Percentiles rank a stretch among this genome's conserved stretches.
phyloP scores from a whole-genome alignment of 2,113 vertebrate genomes.

The Machaerirhynchus nigripectus region DNA sequence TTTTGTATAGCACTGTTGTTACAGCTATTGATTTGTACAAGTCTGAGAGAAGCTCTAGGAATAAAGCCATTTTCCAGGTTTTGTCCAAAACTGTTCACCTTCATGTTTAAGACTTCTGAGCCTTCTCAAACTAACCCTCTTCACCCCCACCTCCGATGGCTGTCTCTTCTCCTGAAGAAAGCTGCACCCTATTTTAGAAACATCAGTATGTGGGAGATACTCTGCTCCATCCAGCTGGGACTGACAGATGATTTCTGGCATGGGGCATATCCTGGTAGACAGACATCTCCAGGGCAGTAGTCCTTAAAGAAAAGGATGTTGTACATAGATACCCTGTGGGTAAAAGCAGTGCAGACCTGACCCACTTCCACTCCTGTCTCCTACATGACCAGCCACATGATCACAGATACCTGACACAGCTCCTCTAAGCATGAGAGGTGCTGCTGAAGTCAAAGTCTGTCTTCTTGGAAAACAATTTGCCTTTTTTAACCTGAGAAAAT shows the following conservation, averaged over 20 bases:
- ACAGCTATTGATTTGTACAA: not conserved
- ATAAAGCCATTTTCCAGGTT: not conserved
- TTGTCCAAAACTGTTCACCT: not conserved
- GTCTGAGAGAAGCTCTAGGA: not conserved
- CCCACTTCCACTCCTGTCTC: not conserved
- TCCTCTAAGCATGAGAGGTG: not conserved
- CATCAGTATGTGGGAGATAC: not conserved
- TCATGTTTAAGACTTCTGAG: not conserved
- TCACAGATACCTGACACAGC: not conserved
- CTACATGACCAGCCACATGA: accelerated
- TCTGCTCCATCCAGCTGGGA: not conserved
- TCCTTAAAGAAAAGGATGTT: not conserved
- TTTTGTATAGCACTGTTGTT: not conserved
- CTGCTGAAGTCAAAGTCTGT: not conserved
- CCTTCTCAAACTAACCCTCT: not conserved
- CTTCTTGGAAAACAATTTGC: not conserved
- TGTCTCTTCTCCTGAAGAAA: not conserved
- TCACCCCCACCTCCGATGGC: not conserved
- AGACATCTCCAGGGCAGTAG: not conserved
- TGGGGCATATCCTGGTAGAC: not conserved
- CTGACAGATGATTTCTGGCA: not conserved
- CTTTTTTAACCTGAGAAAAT: not conserved
- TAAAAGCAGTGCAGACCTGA: not conserved
- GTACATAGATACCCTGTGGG: not conserved
- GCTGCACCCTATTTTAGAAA: not conserved